Conservation (phyloP, 1,140 invertebrate species). For the Drosophila dunni region DNA sequence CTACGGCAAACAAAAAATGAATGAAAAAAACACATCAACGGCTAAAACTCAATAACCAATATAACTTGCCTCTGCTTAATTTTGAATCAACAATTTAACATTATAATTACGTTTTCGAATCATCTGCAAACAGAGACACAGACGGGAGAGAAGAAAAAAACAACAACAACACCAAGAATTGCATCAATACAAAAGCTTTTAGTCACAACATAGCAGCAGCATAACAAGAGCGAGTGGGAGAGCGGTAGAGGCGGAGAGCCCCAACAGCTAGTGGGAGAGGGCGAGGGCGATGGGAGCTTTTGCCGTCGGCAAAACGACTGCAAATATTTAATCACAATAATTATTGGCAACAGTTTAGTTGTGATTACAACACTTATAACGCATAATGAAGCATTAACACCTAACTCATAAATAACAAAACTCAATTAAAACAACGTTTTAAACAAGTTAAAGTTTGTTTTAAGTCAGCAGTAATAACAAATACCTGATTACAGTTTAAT, state of each 20-base stretch:
- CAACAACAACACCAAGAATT: constrained; percentile 22
- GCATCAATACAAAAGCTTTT: constrained; percentile 48
- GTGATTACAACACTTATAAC: constrained; percentile 8
- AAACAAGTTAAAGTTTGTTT: neutral
- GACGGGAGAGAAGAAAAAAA: neutral
- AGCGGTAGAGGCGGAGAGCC: neutral
- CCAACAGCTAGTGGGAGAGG: neutral
- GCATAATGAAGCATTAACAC: constrained; percentile 15
- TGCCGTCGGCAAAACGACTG: constrained; percentile 40
- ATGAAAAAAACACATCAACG: constrained; percentile 34
- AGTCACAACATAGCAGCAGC: constrained; percentile 17
- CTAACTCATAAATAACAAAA: constrained; percentile 16
- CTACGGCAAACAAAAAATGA: constrained; percentile 60
- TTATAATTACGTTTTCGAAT: constrained; percentile 81
- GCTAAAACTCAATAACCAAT: constrained; percentile 42
- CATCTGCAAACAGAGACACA: constrained; percentile 68
- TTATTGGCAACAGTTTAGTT: constrained; percentile 24
- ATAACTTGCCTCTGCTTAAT: constrained; percentile 48
- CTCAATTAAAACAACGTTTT: neutral
- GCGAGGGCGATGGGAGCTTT: neutral
- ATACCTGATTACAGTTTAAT: neutral
- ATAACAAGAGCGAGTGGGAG: neutral
- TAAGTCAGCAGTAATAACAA: neutral
- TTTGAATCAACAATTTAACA: constrained; percentile 79
- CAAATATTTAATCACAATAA: constrained; percentile 7